A percentile compares a stretch with the other conserved stretches of the same genome.
Conservation (phyloP, 2,113 vertebrate species). For the Heterocephalus glaber region DNA sequence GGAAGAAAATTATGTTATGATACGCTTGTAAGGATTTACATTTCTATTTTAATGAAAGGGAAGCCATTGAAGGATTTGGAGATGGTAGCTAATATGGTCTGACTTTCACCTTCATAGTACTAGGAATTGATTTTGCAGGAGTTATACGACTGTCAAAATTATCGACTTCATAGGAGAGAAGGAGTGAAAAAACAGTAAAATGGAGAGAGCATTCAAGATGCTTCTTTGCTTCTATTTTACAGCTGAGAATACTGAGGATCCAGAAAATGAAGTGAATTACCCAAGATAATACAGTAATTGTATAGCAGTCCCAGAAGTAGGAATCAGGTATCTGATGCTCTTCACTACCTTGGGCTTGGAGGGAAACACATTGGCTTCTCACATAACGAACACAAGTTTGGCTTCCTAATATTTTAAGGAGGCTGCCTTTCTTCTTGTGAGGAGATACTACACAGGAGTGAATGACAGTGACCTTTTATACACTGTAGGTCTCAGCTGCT, state of each 20-base stretch:
- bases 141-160: background rate
- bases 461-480: background rate
- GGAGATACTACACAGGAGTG: background rate
- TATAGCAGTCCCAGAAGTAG: background rate
- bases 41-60: conserved; percentile 6
- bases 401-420: background rate
- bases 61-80: background rate
- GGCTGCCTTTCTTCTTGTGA: background rate
- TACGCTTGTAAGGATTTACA: background rate
- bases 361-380: background rate
- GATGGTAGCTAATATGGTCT: background rate
- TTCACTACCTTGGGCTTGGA: background rate
- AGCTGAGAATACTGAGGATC: background rate
- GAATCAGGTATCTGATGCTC: background rate
- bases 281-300: background rate
- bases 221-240: conserved; percentile 1
- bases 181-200: background rate
- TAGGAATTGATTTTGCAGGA: background rate
- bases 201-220: background rate
- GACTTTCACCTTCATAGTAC: background rate
- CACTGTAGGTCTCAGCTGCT: conserved; percentile 21
- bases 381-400: background rate
- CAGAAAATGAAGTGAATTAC: background rate
- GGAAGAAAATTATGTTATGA: background rate
- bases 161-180: background rate